A percentile compares a stretch with the other conserved stretches of the same genome.
These are phyloP conservation scores for Chlorops oryzae DNA, from an alignment of 1,140 invertebrate species.

Conservation along the genomic window DNA sequence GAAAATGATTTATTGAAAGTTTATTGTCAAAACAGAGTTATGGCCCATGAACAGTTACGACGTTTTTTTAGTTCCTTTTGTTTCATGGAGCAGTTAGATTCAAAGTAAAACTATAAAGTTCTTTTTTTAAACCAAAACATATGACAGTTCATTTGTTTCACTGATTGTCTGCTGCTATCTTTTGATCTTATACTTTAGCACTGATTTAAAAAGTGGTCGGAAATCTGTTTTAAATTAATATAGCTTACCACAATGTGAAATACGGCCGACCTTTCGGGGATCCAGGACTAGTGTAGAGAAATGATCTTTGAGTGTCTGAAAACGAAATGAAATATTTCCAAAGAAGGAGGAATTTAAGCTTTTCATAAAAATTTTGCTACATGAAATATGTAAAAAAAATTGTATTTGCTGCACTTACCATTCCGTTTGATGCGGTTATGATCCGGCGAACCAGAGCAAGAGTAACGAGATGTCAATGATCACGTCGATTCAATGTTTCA, in stretches of 20 bases:
- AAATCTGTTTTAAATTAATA: too few species aligned
- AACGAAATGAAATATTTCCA: too few species aligned
- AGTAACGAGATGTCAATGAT: conserved; percentile 64
- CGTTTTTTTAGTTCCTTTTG: neutral
- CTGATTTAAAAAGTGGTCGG: neutral
- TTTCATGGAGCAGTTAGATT: neutral
- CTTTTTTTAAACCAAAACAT: neutral
- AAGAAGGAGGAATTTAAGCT: conserved; percentile 9
- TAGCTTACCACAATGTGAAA: conserved; percentile 40
- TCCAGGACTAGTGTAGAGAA: conserved; percentile 43
- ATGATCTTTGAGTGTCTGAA: conserved; percentile 46
- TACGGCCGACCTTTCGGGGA: conserved; percentile 42
- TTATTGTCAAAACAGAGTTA: too few species aligned
- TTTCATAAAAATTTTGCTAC: neutral
- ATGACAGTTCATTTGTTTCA: neutral
- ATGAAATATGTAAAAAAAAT: neutral
- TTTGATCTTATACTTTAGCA: neutral
- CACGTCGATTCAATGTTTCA: conserved; percentile 58
- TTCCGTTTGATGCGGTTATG: conserved; percentile 64
- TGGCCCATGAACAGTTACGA: too few species aligned
- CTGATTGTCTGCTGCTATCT: neutral
- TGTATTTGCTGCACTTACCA: conserved; percentile 50
- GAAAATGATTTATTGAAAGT: too few species aligned
- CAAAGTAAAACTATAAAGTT: conserved; percentile 1
- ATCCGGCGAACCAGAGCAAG: conserved; percentile 65